Conservation (phyloP, 2,888 invertebrate species). For the Parnassius apollo region DNA sequence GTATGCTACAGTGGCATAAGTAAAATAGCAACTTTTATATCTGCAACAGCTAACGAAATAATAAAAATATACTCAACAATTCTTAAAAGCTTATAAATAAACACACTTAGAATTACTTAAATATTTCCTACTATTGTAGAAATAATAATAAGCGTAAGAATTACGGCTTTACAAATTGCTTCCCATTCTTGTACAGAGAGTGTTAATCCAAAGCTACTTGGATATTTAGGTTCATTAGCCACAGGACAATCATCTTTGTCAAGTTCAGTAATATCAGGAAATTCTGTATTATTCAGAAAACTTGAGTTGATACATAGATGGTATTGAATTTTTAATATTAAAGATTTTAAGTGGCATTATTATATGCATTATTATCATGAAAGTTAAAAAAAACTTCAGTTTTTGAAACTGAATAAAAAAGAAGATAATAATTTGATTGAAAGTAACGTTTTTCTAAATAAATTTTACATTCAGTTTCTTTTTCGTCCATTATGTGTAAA, state of each 20-base stretch:
- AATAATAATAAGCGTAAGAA: slow-evolving; percentile 91
- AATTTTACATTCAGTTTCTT: no score
- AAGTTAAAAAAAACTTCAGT: not conserved
- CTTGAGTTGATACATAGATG: slow-evolving; percentile 57
- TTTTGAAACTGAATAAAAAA: slow-evolving; percentile 2
- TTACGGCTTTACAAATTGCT: slow-evolving; percentile 89
- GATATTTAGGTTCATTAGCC: slow-evolving; percentile 76
- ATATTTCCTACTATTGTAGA: slow-evolving; percentile 95
- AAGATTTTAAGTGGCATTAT: slow-evolving; percentile 63
- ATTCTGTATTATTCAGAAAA: slow-evolving; percentile 55
- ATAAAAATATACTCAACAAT: slow-evolving; percentile 98
- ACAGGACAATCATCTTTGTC: slow-evolving; percentile 70
- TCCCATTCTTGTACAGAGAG: slow-evolving; percentile 92
- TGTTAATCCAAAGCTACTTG: slow-evolving; percentile 86
- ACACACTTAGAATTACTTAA: slow-evolving; percentile 96
- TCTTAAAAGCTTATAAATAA: slow-evolving; percentile 94
- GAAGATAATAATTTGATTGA: not conserved
- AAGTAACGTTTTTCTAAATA: not conserved
- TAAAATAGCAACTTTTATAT: slow-evolving; percentile 93
- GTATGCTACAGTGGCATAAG: slow-evolving; percentile 96
- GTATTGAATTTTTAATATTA: slow-evolving; percentile 22
- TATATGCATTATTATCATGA: slow-evolving; percentile 43
- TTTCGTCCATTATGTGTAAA: not conserved
- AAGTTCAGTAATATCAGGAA: slow-evolving; percentile 52
- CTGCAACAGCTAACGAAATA: slow-evolving; percentile 96